Conservation (phyloP, 2,113 vertebrate genomes). For the Rhabdomys dilectus region DNA sequence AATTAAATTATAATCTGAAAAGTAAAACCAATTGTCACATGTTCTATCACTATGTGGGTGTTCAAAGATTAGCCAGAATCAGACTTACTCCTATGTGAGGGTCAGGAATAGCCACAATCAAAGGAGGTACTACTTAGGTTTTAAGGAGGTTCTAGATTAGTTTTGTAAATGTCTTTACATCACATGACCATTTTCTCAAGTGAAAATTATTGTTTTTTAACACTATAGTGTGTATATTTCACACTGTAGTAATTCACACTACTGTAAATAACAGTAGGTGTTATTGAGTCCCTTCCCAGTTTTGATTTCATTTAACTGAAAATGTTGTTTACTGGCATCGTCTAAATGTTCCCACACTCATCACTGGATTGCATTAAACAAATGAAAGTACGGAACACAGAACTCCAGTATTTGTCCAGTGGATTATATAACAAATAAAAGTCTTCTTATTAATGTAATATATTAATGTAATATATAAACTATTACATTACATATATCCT, state of each 20-base stretch:
- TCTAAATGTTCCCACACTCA: constrained; percentile 40
- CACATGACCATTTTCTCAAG: neutral
- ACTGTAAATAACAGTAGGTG: neutral
- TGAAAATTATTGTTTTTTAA: neutral
- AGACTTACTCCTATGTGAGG: neutral
- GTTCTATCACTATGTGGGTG: neutral
- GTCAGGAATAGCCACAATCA: neutral
- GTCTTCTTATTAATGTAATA: constrained; percentile 31
- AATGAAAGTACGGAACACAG: neutral
- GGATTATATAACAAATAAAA: neutral
- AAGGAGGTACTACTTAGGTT: neutral
- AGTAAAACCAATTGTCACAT: neutral
- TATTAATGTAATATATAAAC: constrained; percentile 45
- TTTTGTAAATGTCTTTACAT: neutral
- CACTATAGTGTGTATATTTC: neutral
- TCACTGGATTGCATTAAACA: constrained; percentile 47
- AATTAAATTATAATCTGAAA: neutral
- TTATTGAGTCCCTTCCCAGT: neutral
- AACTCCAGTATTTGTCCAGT: neutral
- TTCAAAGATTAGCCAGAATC: neutral
- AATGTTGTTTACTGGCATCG: neutral
- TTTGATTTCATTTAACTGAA: constrained; percentile 46
- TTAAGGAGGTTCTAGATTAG: neutral
- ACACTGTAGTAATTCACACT: neutral
- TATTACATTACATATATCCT: too few species aligned